A percentile compares a stretch with the other conserved stretches of the same genome.
These are phyloP conservation scores for Drosophila silvestris DNA, from an alignment of 2,888 invertebrate species.

Conservation along the genomic window DNA sequence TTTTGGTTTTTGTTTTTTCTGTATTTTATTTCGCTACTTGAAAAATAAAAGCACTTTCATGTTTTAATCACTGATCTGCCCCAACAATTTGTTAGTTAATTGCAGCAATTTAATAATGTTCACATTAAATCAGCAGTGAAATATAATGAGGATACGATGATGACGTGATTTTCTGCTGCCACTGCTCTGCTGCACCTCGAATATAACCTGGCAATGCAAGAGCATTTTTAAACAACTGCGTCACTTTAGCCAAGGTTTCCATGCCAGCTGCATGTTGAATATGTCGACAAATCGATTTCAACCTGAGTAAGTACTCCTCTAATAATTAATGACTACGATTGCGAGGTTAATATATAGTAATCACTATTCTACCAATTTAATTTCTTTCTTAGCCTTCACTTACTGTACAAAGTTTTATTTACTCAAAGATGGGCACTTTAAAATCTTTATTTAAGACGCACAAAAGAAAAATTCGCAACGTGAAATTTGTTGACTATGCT, in stretches of 20 bases:
- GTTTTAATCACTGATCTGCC: slow-evolving; percentile 76
- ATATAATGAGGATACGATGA: slow-evolving; percentile 16
- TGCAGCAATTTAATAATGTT: slow-evolving; percentile 59
- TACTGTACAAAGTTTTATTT: neutral
- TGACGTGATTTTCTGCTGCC: slow-evolving; percentile 25
- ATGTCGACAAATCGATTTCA: slow-evolving; percentile 26
- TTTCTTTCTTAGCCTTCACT: slow-evolving; percentile 1
- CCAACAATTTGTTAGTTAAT: slow-evolving; percentile 75
- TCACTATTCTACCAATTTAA: slow-evolving; percentile 3
- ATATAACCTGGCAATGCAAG: neutral
- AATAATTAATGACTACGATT: neutral
- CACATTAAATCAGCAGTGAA: slow-evolving; percentile 18
- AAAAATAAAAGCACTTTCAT: slow-evolving; percentile 70
- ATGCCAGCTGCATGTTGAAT: slow-evolving; percentile 15
- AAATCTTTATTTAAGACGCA: neutral
- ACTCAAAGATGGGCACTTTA: neutral
- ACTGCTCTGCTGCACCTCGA: slow-evolving; percentile 9
- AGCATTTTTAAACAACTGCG: slow-evolving; percentile 12
- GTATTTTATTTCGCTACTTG: slow-evolving; percentile 13
- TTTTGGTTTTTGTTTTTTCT: neutral
- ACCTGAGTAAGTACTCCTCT: slow-evolving; percentile 13
- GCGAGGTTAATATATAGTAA: slow-evolving; percentile 15
- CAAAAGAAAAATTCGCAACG: too few species aligned
- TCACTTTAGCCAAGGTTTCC: slow-evolving; percentile 34
- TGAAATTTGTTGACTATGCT: neutral